Percentiles rank a stretch among this genome's conserved stretches.
These are phyloP conservation scores for Sanderia malayensis DNA, from an alignment of 30 jellyfish, hydroid and myxozoan genomes.

Conservation along the genomic window DNA sequence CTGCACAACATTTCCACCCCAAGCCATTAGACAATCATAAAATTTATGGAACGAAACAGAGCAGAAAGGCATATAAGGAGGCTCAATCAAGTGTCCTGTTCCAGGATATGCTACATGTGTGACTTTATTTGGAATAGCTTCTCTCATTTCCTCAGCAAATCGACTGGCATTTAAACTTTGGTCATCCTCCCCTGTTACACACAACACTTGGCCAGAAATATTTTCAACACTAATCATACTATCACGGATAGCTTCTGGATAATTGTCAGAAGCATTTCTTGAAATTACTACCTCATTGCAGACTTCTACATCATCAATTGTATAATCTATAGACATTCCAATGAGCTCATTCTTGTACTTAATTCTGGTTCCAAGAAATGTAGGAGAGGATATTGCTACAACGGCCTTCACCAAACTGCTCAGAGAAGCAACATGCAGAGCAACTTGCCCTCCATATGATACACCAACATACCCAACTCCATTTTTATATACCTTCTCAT, in stretches of 20 bases:
- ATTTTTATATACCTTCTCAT: conserved; percentile 18
- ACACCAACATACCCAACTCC: conserved; percentile 57
- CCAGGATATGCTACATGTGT: conserved; percentile 40
- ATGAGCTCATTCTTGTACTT: conserved; percentile 16
- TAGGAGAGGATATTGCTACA: conserved; percentile 34
- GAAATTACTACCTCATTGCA: neutral
- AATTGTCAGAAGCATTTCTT: neutral
- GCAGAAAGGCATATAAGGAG: conserved; percentile 75
- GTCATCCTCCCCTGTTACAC: conserved; percentile 43
- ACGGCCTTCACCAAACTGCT: conserved; percentile 34
- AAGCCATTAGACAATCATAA: neutral
- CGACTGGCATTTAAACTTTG: neutral
- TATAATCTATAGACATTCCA: neutral
- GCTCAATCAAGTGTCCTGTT: conserved; percentile 77
- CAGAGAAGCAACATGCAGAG: conserved; percentile 39
- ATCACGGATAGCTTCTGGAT: neutral
- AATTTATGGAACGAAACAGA: conserved; percentile 22
- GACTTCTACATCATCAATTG: neutral
- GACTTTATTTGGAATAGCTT: neutral
- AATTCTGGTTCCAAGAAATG: neutral
- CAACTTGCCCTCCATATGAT: conserved; percentile 60
- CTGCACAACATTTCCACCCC: conserved; percentile 64
- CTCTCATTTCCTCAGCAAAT: conserved; percentile 17
- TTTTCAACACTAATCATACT: conserved; percentile 41
- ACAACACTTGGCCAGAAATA: conserved; percentile 22